phyloP scores from a whole-genome alignment of 2,113 vertebrate species.

The Hystrix brachyura region DNA sequence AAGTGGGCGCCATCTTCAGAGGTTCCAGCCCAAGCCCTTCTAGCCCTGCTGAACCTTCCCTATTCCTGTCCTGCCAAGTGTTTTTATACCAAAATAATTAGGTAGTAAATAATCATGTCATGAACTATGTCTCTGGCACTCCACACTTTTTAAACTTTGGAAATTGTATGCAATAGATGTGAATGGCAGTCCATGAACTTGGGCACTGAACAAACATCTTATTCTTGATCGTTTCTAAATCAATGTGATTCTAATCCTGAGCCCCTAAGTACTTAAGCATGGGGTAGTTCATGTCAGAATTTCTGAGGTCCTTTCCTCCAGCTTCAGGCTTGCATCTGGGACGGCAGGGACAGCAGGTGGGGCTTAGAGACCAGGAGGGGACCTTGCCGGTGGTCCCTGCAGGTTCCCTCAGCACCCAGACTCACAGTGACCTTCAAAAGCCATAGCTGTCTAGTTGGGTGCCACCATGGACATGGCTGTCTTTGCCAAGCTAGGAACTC shows the following conservation, averaged over 20 bases:
- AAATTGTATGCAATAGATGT: not conserved
- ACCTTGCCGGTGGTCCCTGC: not conserved
- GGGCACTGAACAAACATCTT: not conserved
- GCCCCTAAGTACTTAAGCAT: not conserved
- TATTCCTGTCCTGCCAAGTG: not conserved
- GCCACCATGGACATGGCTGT: not conserved
- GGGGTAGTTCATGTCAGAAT: no score
- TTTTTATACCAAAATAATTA: conserved; percentile 33
- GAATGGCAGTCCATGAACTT: not conserved
- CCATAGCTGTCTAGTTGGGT: not conserved
- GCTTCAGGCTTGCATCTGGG: not conserved
- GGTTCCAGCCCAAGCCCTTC: not conserved
- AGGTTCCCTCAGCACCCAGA: not conserved
- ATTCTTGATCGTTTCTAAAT: not conserved
- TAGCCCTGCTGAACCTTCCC: not conserved
- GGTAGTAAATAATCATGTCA: not conserved
- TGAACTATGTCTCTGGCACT: not conserved
- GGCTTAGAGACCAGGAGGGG: not conserved
- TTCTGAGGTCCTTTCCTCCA: not conserved
- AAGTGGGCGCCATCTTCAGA: not conserved
- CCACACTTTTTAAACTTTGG: not conserved
- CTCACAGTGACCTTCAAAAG: not conserved
- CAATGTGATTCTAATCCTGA: not conserved
- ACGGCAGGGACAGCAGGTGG: not conserved
- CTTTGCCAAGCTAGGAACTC: not conserved